phyloP scores from a whole-genome alignment of 2,113 vertebrate genomes.

The Oenanthe melanoleuca region DNA sequence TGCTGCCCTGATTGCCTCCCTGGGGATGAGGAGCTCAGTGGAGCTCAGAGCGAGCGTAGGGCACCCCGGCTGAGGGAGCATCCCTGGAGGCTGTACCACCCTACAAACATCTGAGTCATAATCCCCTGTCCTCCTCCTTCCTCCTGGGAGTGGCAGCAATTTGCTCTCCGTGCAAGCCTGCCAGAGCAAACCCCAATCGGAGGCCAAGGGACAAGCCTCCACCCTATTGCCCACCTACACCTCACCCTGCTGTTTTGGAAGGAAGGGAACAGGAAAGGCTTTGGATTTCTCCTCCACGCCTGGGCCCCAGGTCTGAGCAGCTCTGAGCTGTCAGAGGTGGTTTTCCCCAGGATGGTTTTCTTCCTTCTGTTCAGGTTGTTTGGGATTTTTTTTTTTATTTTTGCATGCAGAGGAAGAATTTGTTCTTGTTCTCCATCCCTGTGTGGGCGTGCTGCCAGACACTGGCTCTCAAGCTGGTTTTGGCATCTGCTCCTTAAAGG shows the following conservation, averaged over 20 bases:
- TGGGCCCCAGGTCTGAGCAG: neutral
- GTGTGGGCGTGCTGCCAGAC: neutral
- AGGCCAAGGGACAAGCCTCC: conserved; percentile 22
- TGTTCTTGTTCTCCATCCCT: neutral
- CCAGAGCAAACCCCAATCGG: neutral
- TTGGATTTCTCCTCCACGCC: neutral
- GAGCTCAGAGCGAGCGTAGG: neutral
- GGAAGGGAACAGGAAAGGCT: conserved; percentile 6
- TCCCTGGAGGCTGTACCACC: conserved; percentile 35
- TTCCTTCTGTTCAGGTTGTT: neutral
- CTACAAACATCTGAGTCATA: conserved; percentile 62
- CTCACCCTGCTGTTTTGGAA: neutral
- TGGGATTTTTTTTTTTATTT: neutral
- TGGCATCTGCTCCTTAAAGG: neutral
- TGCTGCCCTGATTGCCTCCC: rapidly evolving
- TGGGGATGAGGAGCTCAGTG: neutral
- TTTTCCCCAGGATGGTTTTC: neutral
- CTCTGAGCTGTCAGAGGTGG: neutral
- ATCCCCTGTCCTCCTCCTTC: conserved; percentile 51
- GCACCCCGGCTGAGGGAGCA: neutral
- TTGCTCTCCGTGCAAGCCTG: conserved; percentile 2
- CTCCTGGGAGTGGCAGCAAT: conserved; percentile 58
- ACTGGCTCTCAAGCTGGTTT: neutral
- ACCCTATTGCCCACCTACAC: conserved; percentile 40
- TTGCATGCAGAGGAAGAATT: neutral